Conservation (phyloP, 2,797 vertebrate species). For the Pempheris klunzingeri region DNA sequence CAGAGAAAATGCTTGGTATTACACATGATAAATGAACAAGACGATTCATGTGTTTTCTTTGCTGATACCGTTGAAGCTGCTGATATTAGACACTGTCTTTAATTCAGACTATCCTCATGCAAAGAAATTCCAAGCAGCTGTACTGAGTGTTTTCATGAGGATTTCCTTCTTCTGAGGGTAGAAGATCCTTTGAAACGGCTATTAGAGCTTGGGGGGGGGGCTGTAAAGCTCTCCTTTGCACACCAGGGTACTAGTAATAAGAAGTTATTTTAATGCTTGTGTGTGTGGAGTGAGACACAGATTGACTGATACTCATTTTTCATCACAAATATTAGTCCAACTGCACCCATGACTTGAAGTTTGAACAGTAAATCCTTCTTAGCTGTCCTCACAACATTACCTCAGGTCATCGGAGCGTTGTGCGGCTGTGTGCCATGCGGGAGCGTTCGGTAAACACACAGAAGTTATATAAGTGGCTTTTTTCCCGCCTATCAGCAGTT, state of each 20-base stretch:
- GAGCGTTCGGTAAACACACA: slow-evolving; percentile 65
- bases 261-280: slow-evolving; percentile 4
- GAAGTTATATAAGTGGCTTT: slow-evolving; percentile 69
- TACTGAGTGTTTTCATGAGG: slow-evolving; percentile 58
- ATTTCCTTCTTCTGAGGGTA: slow-evolving; percentile 67
- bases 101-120: slow-evolving; percentile 57
- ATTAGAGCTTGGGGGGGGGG: slow-evolving; percentile 29
- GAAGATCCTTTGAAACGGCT: slow-evolving; percentile 52
- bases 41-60: slow-evolving; percentile 42
- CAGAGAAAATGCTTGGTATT: slow-evolving; percentile 5
- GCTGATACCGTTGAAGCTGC: slow-evolving; percentile 30
- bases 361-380: slow-evolving; percentile 54
- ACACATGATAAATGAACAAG: slow-evolving; percentile 30
- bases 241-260: slow-evolving; percentile 19
- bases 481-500: slow-evolving; percentile 64
- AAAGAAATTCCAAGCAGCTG: slow-evolving; percentile 71
- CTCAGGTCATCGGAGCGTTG: slow-evolving; percentile 46
- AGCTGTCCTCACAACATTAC: slow-evolving; percentile 46
- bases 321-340: slow-evolving; percentile 16
- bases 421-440: slow-evolving; percentile 35
- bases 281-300: not conserved
- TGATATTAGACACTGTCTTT: slow-evolving; percentile 47
- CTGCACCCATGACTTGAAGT: not conserved
- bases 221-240: slow-evolving; percentile 37
- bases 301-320: not conserved